phyloP scores from a whole-genome alignment of 2,888 invertebrate species.

The Pterobdella sp. region DNA sequence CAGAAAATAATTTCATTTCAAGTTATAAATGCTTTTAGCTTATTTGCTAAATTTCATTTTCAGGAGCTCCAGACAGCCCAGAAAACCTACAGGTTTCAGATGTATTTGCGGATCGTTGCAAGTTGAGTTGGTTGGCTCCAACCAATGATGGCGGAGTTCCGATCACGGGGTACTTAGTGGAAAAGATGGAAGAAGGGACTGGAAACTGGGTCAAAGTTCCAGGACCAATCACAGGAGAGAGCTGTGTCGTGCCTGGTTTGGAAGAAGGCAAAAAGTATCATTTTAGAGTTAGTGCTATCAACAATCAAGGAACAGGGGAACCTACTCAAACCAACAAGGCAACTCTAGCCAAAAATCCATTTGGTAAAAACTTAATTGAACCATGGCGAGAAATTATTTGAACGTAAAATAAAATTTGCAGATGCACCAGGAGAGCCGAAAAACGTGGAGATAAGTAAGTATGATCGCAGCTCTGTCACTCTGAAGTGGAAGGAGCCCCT shows the following conservation, averaged over 20 bases:
- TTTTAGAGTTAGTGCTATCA: constrained; percentile 92
- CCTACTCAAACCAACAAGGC: constrained; percentile 74
- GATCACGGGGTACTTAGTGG: constrained; percentile 72
- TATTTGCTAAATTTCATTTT: too few species aligned
- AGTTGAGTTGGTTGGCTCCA: constrained; percentile 53
- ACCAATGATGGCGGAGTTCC: constrained; percentile 54
- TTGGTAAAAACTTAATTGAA: constrained; percentile 52
- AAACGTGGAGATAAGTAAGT: constrained; percentile 60
- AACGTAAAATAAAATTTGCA: constrained; percentile 34
- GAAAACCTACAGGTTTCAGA: constrained; percentile 53
- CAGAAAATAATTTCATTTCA: not conserved
- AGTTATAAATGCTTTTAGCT: not conserved
- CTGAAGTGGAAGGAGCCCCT: constrained; percentile 85
- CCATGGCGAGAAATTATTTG: not conserved
- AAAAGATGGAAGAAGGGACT: constrained; percentile 78
- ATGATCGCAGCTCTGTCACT: constrained; percentile 90
- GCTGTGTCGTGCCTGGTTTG: constrained; percentile 83
- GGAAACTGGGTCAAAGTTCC: constrained; percentile 85
- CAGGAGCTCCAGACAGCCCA: constrained; percentile 50
- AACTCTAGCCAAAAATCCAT: constrained; percentile 77
- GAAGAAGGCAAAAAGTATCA: constrained; percentile 93
- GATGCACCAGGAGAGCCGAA: constrained; percentile 50
- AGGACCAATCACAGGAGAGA: constrained; percentile 67
- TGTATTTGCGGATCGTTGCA: constrained; percentile 54
- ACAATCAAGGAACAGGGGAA: constrained; percentile 82